Evolutionary conservation across 2,113 vertebrate genomes (phyloP).

Genomic region (Procapra przewalskii): DNA sequence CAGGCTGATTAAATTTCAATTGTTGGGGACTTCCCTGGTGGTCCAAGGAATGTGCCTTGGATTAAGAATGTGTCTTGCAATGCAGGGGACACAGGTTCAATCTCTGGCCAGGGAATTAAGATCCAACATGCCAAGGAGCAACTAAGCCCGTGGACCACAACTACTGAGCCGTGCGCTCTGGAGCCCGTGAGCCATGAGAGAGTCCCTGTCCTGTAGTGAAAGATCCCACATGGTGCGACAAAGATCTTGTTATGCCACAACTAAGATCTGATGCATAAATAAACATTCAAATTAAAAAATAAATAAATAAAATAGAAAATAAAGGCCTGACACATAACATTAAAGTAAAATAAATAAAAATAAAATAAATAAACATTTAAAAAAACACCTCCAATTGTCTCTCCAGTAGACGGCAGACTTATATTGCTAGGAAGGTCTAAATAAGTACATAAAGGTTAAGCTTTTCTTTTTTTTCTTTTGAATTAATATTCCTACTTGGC

Average conservation of each 20-base stretch:
- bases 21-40: not conserved
- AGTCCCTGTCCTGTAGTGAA: not conserved
- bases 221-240: not conserved
- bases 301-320: not conserved
- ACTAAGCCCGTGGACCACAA: not conserved
- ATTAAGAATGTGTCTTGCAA: not conserved
- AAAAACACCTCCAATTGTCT: not conserved
- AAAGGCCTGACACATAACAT: not conserved
- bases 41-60: not conserved
- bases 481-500: not conserved
- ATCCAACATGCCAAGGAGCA: not conserved
- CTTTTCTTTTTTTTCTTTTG: not conserved
- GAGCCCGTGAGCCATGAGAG: not conserved
- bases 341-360: not conserved
- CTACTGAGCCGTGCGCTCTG: not conserved
- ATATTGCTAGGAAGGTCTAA: not conserved
- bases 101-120: not conserved
- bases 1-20: not conserved
- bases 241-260: not conserved
- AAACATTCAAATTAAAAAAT: not conserved
- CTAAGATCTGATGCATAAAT: not conserved
- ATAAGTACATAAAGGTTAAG: not conserved
- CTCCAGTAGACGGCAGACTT: not conserved
- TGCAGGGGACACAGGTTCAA: not conserved
- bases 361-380: not conserved